Conservation (phyloP, 2,797 vertebrate genomes). For the Mormyrus proboscirostris region DNA sequence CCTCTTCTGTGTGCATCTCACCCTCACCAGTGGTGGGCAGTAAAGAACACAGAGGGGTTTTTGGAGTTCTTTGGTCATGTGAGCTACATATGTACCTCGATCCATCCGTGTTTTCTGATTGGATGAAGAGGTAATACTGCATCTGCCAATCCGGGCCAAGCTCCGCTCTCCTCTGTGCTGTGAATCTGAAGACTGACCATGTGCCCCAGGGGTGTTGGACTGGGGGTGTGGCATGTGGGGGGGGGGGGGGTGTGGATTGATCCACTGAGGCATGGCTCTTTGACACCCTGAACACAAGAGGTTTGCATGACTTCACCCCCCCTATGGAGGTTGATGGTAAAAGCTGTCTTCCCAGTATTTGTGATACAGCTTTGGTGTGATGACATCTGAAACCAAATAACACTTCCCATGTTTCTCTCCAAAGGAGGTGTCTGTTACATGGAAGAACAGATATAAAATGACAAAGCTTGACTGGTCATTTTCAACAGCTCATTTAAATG, state of each 20-base stretch:
- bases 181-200: slow-evolving; percentile 35
- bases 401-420: not conserved
- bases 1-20: not conserved
- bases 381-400: not conserved
- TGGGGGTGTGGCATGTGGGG: slow-evolving; percentile 18
- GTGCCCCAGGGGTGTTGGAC: slow-evolving; percentile 38
- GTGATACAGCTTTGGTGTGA: not conserved
- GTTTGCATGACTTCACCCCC: not conserved
- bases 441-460: not conserved
- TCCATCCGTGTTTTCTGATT: not conserved
- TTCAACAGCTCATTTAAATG: not conserved
- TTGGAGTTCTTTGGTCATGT: not conserved
- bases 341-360: not conserved
- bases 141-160: slow-evolving; percentile 51
- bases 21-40: not conserved
- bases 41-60: not conserved
- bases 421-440: not conserved
- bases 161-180: slow-evolving; percentile 39
- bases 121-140: slow-evolving; percentile 53
- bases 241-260: not conserved
- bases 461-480: not conserved
- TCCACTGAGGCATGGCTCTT: not conserved
- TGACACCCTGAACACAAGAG: not conserved
- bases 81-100: not conserved
- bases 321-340: not conserved